Evolutionary conservation across 2,888 invertebrate species (phyloP), one percentile per base, ranked within the genome.

Genomic region (Rotaria macrura): DNA sequence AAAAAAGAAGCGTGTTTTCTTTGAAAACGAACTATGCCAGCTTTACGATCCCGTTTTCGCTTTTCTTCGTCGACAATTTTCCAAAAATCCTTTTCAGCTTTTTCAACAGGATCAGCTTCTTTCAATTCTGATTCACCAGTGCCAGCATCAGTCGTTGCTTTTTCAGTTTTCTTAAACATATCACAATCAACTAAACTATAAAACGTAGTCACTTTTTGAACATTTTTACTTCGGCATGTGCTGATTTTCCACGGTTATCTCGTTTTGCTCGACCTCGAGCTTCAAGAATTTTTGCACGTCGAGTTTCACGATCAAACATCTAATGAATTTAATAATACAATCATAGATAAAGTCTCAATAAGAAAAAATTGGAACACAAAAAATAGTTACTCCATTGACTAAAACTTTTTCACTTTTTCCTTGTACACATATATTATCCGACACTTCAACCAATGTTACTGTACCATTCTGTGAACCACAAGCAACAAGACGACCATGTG

Each of bases 261-360:
- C 90, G 88, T 87, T 90, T 90, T 89, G 96, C 96, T 88, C 95
- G 93, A 87, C 94, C 93, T 88, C 95, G 94, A 2, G 94, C 94
- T 89, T 96, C 96, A 87, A 96, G 92, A 87, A 96, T 95, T 91
- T 96, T 96, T 90, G 96, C 96, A 84, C 96, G 93, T 87, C 94
- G 93, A 49, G 94, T 94, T 91, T 96, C 96, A 85, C 96, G 92
- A 88, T 95, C 95, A 89, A 96, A 94, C 92, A 94, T 93, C 94
- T 95, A 52, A 52, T 52, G 0, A 3, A 52, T 52, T 52, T 23
- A 52, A 23, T 52, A 52, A 23, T 23, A 52, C 3, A 52, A n/a
- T n/a, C n/a, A n/a, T n/a, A n/a, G n/a, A n/a, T n/a, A n/a, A n/a
- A n/a, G n/a, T n/a, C n/a, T n/a, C n/a, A n/a, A n/a, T n/a, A n/a